Conservation (phyloP, 2,797 vertebrate genomes). For the Nasua narica region DNA sequence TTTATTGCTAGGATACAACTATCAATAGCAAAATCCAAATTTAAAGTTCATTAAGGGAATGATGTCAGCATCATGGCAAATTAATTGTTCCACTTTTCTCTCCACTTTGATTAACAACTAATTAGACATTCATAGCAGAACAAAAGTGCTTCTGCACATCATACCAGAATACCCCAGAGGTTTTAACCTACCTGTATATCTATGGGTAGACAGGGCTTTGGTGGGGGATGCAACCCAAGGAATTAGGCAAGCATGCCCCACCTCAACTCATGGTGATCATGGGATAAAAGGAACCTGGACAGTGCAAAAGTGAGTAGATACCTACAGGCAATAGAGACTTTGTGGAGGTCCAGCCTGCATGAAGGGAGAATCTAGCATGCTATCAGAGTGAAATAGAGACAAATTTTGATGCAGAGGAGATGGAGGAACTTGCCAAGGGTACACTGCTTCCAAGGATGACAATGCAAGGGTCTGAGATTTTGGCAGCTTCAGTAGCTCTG, state of each 20-base stretch:
- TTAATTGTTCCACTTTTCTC: background rate
- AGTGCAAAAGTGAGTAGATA: background rate
- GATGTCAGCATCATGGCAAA: background rate
- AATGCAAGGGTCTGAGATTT: background rate
- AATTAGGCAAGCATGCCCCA: background rate
- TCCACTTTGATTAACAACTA: background rate
- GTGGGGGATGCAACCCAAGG: background rate
- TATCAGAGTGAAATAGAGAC: background rate
- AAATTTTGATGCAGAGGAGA: background rate
- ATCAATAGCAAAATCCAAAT: conserved; percentile 17
- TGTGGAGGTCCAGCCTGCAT: background rate
- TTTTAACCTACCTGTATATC: background rate
- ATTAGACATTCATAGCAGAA: background rate
- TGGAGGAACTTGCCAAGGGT: background rate
- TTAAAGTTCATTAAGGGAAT: background rate
- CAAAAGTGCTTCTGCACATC: background rate
- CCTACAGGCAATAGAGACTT: background rate
- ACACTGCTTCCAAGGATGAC: background rate
- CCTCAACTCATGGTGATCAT: too few relatives aligned
- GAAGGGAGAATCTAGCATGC: background rate
- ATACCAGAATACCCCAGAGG: background rate
- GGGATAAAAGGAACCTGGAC: background rate
- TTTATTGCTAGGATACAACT: background rate
- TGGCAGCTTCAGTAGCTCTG: background rate
- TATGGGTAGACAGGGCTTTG: background rate